Percentiles rank a stretch among this genome's conserved stretches.
Conservation (phyloP, 2,888 invertebrate genomes). For the Agriopis marginaria region DNA sequence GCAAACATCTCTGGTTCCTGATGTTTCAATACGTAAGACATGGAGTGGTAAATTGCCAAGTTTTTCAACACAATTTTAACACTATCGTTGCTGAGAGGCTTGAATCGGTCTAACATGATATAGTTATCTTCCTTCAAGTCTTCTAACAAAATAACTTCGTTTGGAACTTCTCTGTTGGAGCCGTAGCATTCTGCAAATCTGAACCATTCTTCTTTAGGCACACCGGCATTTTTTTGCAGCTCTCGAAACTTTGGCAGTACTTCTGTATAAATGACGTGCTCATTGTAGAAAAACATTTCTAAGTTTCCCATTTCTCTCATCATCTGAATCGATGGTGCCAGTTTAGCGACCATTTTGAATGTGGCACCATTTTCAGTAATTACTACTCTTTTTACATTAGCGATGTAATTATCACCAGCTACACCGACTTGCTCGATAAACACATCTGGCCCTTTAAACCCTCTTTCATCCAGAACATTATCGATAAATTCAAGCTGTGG, state of each 20-base stretch:
- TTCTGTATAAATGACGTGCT: slow-evolving; percentile 56
- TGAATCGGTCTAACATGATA: slow-evolving; percentile 57
- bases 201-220: slow-evolving; percentile 54
- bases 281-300: slow-evolving; percentile 54
- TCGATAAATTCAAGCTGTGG: slow-evolving; percentile 56
- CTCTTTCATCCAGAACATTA: slow-evolving; percentile 53
- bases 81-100: slow-evolving; percentile 52
- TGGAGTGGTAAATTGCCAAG: slow-evolving; percentile 61
- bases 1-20: slow-evolving; percentile 55
- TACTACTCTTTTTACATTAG: slow-evolving; percentile 46
- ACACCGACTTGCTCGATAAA: slow-evolving; percentile 51
- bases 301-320: slow-evolving; percentile 44
- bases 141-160: slow-evolving; percentile 53
- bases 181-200: slow-evolving; percentile 41
- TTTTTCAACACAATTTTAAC: slow-evolving; percentile 57
- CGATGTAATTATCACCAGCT: slow-evolving; percentile 52
- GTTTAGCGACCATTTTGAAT: slow-evolving; percentile 63
- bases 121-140: slow-evolving; percentile 57
- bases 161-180: slow-evolving; percentile 20
- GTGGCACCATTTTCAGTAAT: slow-evolving; percentile 44
- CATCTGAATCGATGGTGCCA: slow-evolving; percentile 54
- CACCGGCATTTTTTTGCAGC: slow-evolving; percentile 53
- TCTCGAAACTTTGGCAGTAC: slow-evolving; percentile 51
- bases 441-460: slow-evolving; percentile 52
- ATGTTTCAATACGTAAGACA: slow-evolving; percentile 60